Evolutionary conservation across 2,797 vertebrate species (phyloP).

Genomic region (Sebastes umbrosus): DNA sequence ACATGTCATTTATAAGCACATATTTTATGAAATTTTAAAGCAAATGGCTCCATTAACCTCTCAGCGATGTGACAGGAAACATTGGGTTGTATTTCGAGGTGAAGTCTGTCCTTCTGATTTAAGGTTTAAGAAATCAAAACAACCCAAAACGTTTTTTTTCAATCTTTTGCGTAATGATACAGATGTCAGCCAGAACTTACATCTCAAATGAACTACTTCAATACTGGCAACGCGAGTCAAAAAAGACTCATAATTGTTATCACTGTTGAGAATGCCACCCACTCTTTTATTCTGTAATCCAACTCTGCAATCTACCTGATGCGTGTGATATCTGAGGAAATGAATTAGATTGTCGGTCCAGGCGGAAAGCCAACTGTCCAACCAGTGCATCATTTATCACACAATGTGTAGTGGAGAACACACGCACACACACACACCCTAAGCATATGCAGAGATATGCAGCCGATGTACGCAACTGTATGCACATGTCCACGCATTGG

Average conservation of each 20-base stretch:
- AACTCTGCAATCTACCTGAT: constrained; percentile 3
- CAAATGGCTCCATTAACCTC: not conserved
- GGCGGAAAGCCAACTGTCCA: constrained; percentile 17
- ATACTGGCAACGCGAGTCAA: not conserved
- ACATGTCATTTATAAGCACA: not conserved
- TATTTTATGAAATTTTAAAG: constrained; percentile 4
- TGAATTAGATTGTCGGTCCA: constrained; percentile 11
- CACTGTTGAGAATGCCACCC: not conserved
- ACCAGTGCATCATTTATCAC: constrained; percentile 18
- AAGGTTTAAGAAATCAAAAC: not conserved
- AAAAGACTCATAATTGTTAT: not conserved
- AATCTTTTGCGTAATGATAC: not conserved
- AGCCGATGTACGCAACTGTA: not conserved
- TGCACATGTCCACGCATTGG: not conserved
- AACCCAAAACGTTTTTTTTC: not conserved
- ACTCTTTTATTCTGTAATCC: constrained; percentile 13
- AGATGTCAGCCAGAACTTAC: not conserved
- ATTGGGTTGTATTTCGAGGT: not conserved
- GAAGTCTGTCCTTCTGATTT: not conserved
- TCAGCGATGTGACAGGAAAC: not conserved
- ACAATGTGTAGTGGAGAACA: not conserved
- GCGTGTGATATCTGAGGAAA: constrained; percentile 16
- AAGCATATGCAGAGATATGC: constrained; percentile 7
- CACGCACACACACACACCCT: not conserved
- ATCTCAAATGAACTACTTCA: not conserved